Evolutionary conservation across 2,113 vertebrate species (phyloP), one percentile per base, ranked within the genome.

Genomic region (Lepisosteus osseus): DNA sequence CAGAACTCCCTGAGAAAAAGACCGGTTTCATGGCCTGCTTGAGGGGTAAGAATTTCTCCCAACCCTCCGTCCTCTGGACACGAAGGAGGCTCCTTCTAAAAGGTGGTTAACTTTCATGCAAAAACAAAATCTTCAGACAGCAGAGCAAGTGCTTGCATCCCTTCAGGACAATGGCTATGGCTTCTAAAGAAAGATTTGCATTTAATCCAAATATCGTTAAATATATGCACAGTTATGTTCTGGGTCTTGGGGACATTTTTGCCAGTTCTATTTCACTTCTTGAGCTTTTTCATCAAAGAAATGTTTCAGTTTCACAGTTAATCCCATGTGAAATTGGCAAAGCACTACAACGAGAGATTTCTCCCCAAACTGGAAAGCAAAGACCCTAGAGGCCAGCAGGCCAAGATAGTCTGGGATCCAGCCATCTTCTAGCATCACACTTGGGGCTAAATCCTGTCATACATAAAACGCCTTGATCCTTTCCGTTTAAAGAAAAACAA

Each of bases 101-200:
- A 74, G 29, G 71, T 57, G 67, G 77, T 62, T 77, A 74, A 54
- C 80, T 89, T 89, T 90, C 76, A 86, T 85, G 83, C 85, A 51
- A 51, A 51, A 51, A 51, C 15, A 6, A 6, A 51, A 51, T 6
- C 47, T 51, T 51, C 47, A 51, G 9, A 51, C 9, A 51, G 56
- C 3, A 14, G 3, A 59, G 3, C 3, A 59, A 59, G 13, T 59
- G 3, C 56, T 11, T 14, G n/a, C 56, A 14, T 11, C 56, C 11
- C 47, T 51, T 5, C 9, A 51, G 9, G 5, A 59, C 11, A 59
- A 13, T 14, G 4, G 7, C 3, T 59, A 59, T 14, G 13, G n/a
- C 7, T 11, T 59, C 13, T 11, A 59, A 59, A 59, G 56, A 59
- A n/a, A 59, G 1, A 14, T 59, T 11, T 4, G 4, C 56, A 59